phyloP scores from a whole-genome alignment of 2,797 vertebrate species.

The Discoglossus pictus region DNA sequence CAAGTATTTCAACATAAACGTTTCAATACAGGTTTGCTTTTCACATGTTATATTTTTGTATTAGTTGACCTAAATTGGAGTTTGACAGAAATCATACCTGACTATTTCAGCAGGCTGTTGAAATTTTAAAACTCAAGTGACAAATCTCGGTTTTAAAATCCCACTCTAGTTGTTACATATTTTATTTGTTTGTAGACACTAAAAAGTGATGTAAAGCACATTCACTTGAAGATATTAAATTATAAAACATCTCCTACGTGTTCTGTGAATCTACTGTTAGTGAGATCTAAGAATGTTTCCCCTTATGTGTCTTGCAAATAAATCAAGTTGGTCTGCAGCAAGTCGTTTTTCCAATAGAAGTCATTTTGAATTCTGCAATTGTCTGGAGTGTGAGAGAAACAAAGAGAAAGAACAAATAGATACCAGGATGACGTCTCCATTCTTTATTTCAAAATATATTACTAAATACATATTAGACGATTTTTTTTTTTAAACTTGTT shows the following conservation, averaged over 20 bases:
- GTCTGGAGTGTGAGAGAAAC: conserved; percentile 39
- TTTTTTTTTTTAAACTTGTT: too few relatives aligned
- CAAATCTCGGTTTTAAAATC: conserved; percentile 56
- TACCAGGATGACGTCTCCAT: background rate
- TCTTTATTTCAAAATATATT: background rate
- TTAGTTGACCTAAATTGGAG: conserved; percentile 39
- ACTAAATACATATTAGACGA: too few relatives aligned
- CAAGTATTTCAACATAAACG: too few relatives aligned
- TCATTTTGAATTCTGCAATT: conserved; percentile 62
- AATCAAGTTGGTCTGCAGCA: conserved; percentile 57
- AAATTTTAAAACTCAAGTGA: conserved; percentile 56
- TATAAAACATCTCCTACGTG: conserved; percentile 75
- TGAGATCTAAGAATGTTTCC: conserved; percentile 61
- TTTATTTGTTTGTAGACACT: conserved; percentile 64
- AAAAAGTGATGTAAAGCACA: conserved; percentile 67
- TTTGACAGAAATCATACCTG: conserved; percentile 38
- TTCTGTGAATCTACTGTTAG: conserved; percentile 55
- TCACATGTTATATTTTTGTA: background rate
- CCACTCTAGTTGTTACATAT: conserved; percentile 67
- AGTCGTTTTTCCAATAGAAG: conserved; percentile 61
- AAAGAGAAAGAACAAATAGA: conserved; percentile 47
- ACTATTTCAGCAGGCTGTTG: conserved; percentile 34
- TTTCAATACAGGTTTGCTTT: too few relatives aligned
- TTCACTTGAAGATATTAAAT: conserved; percentile 72
- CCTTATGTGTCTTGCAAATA: conserved; percentile 66